Percentiles rank a stretch among this genome's conserved stretches.
Conservation (phyloP, 2,113 vertebrate species). For the Emydura subglobosa region DNA sequence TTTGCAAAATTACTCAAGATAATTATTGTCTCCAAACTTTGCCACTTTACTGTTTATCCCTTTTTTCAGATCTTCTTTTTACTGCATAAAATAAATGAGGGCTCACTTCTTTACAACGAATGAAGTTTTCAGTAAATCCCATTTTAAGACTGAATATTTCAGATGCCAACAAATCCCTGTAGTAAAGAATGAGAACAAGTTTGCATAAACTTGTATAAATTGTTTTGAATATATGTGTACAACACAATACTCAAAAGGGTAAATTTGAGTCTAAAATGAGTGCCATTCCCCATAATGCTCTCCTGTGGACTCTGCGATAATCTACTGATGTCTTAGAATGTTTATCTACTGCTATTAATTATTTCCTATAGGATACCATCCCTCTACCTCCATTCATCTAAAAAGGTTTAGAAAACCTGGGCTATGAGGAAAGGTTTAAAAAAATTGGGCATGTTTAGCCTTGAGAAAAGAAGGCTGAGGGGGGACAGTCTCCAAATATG, state of each 20-base stretch:
- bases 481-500: background rate
- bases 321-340: background rate
- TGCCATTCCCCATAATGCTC: background rate
- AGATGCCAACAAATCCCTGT: background rate
- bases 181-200: background rate
- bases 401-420: background rate
- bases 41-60: background rate
- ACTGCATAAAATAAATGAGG: constrained; percentile 12
- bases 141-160: background rate
- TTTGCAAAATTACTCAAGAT: too few species aligned
- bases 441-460: background rate
- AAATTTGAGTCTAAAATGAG: background rate
- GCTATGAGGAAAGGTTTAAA: background rate
- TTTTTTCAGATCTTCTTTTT: background rate
- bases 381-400: background rate
- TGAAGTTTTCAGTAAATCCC: background rate
- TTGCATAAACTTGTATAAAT: constrained; percentile 3
- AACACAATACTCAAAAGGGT: background rate
- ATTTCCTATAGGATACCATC: background rate
- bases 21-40: background rate
- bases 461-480: background rate
- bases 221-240: background rate
- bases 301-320: background rate
- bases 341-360: background rate
- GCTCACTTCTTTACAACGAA: background rate